Percentiles rank a stretch among this genome's conserved stretches.
These are phyloP conservation scores for Rhinogobio ventralis DNA, from an alignment of 2,797 vertebrate species.

Conservation along the genomic window DNA sequence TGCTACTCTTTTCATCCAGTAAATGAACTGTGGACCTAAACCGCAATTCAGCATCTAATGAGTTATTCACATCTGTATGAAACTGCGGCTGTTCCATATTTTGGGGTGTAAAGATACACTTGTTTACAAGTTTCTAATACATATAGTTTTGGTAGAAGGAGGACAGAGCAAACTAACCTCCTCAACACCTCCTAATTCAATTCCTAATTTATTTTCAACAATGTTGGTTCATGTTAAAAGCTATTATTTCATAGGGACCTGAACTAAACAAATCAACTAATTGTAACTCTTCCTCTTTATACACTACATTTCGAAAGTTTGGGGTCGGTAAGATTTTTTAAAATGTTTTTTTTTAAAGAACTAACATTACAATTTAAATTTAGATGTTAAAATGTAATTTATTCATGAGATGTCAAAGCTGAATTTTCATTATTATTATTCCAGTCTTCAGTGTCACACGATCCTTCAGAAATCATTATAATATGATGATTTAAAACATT, in stretches of 20 bases:
- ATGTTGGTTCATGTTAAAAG: neutral
- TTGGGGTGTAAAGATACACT: neutral
- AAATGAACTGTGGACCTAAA: conserved; percentile 2
- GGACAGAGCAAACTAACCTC: neutral
- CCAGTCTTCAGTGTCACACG: neutral
- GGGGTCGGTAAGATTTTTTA: too few relatives aligned
- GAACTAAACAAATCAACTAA: neutral
- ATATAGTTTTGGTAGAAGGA: neutral
- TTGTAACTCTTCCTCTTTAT: neutral
- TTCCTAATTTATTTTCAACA: neutral
- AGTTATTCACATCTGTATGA: neutral
- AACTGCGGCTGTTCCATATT: neutral
- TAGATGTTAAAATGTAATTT: neutral
- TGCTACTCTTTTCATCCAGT: neutral
- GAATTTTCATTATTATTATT: neutral
- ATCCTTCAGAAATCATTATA: neutral
- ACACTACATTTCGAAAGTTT: too few relatives aligned
- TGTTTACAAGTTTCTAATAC: neutral
- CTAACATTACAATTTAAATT: neutral
- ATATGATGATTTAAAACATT: neutral
- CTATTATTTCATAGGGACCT: neutral
- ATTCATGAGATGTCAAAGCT: too few relatives aligned
- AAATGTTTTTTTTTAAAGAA: too few relatives aligned
- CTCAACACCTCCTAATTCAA: too few relatives aligned
- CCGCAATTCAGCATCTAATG: neutral